Evolutionary conservation across 2,113 vertebrate species (phyloP), one percentile per base, ranked within the genome.

Genomic region (Saccopteryx bilineata): DNA sequence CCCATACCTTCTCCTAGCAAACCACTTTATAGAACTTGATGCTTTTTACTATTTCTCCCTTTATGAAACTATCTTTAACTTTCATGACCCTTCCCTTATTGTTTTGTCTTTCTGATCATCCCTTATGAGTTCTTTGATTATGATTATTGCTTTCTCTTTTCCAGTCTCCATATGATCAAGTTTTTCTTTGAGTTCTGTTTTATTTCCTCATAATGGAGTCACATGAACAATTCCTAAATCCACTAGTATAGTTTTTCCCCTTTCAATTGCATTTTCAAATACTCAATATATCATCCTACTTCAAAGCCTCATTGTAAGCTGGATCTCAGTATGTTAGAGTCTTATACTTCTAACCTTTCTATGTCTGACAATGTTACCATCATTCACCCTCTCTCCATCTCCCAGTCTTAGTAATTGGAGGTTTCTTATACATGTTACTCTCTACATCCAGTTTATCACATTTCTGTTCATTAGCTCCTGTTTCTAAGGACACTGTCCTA

Each of bases 181-280:
- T 66, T 69, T 87, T 69, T 24, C 3, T 87, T 88, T 82, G 61
- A 83, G 17, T 82, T 78, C 52, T 92, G 48, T 33, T 13, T 63
- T 61, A 9, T 88, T 82, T 81, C 46, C 60, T 92, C 13, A 48
- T n/a, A 76, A 24, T 17, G 14, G 18, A 78, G 19, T 65, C 28
- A 52, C 56, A 52, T 54, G 39, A 78, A 28, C 1, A 18, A 46
- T 50, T 68, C 23, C 26, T 89, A 78, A 84, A 68, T 48, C 33
- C 26, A 33, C n/a, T 65, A 39, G 31, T 76, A 2, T 1, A 68
- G 33, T 23, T 31, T 61, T 74, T 21, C 26, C n/a, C 54, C 46
- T 81, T 56, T 54, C 92, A 63, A 56, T 9, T 90, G 7, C 10
- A 31, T 91, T 93, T 93, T 72, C 31, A 76, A 58, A 75, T 65